Evolutionary conservation across 2,888 invertebrate genomes (phyloP).

Genomic region (Pollenia labialis): DNA sequence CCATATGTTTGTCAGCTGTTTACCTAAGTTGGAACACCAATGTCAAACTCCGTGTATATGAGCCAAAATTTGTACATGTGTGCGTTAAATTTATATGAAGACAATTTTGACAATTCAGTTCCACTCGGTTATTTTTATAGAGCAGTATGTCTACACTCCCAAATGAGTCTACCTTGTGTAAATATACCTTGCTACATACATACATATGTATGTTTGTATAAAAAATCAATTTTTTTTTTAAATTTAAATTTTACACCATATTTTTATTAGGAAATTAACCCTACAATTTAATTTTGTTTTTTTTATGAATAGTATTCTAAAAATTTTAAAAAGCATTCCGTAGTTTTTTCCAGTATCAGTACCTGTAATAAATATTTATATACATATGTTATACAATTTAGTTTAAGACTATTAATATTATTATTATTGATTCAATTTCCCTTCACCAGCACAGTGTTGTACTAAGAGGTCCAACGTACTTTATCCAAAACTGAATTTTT

Average conservation of each 20-base stretch:
- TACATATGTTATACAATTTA: neutral
- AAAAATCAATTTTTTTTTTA: conserved; percentile 26
- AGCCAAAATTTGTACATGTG: too few species aligned
- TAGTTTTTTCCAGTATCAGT: conserved; percentile 49
- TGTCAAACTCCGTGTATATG: too few species aligned
- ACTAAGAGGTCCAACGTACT: neutral
- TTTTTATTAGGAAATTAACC: neutral
- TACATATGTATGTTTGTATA: too few species aligned
- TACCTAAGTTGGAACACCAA: too few species aligned
- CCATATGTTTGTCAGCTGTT: too few species aligned
- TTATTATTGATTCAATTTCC: neutral
- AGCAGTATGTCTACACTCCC: too few species aligned
- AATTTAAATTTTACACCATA: conserved; percentile 15
- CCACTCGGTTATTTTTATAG: too few species aligned
- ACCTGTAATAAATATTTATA: conserved; percentile 56
- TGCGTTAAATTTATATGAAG: too few species aligned
- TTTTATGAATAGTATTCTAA: neutral
- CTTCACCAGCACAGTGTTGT: conserved; percentile 41
- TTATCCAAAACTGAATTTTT: neutral
- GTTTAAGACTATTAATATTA: neutral
- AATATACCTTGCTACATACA: too few species aligned
- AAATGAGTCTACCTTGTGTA: too few species aligned
- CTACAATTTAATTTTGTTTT: neutral
- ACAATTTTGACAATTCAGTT: too few species aligned
- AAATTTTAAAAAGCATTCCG: conserved; percentile 1